Conservation (phyloP, 2,113 vertebrate species). For the Solenodon paradoxus region DNA sequence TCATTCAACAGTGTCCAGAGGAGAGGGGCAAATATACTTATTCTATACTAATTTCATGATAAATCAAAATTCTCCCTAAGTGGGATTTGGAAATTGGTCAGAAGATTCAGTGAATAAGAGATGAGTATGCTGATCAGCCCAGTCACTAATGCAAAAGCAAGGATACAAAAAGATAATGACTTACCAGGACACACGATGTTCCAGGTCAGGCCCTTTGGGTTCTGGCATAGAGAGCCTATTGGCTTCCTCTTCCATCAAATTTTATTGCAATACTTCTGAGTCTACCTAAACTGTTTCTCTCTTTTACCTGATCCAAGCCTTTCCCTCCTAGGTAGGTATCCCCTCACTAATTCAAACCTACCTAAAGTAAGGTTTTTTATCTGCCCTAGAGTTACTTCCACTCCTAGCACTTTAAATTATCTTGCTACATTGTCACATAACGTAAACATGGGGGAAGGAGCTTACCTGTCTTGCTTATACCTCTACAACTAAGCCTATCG, state of each 20-base stretch:
- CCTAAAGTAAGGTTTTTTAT: neutral
- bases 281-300: neutral
- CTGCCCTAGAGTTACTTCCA: neutral
- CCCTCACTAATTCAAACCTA: neutral
- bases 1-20: neutral
- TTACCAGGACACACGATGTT: neutral
- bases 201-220: neutral
- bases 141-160: neutral
- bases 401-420: neutral
- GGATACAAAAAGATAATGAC: neutral
- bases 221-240: neutral
- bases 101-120: neutral
- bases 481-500: neutral
- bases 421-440: neutral
- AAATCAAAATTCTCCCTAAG: neutral
- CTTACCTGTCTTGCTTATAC: neutral
- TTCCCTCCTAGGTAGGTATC: neutral
- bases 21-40: neutral
- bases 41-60: neutral
- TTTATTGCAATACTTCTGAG: neutral
- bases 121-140: neutral
- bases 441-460: neutral
- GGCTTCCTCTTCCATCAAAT: neutral
- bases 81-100: neutral
- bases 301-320: neutral